Evolutionary conservation across 1,140 invertebrate genomes (phyloP).

Genomic region (Achatina immaculata): DNA sequence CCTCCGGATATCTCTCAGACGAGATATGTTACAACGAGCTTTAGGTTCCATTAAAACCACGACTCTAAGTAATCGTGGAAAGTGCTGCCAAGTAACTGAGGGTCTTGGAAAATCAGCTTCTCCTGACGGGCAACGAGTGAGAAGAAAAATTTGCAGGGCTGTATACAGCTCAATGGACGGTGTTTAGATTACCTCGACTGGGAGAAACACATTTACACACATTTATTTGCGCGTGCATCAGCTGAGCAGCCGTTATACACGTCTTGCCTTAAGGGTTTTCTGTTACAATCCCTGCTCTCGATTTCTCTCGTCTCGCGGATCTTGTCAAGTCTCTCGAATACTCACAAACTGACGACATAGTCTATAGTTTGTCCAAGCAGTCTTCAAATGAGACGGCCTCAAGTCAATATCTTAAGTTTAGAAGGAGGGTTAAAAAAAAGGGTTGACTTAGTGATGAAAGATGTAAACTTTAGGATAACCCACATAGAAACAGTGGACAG

Average conservation of each 20-base stretch:
- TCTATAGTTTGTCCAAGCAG: too few relatives aligned
- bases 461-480: too few relatives aligned
- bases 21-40: not conserved
- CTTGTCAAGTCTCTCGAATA: too few relatives aligned
- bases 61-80: not conserved
- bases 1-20: not conserved
- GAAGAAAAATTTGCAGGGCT: slow-evolving; percentile 13
- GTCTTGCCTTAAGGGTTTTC: not conserved
- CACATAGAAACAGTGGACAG: too few relatives aligned
- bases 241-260: not conserved
- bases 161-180: slow-evolving; percentile 16
- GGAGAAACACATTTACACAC: slow-evolving; percentile 14
- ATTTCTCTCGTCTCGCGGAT: too few relatives aligned
- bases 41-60: not conserved
- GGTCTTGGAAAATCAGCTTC: slow-evolving; percentile 1
- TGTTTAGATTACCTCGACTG: slow-evolving; percentile 16
- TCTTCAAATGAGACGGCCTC: too few relatives aligned
- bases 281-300: too few relatives aligned
- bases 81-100: slow-evolving; percentile 4
- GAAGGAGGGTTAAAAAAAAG: too few relatives aligned
- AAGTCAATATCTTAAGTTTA: too few relatives aligned
- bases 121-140: slow-evolving; percentile 16
- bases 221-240: slow-evolving; percentile 18
- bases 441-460: too few relatives aligned
- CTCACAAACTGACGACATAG: too few relatives aligned